Base-by-base conservation (phyloP, 2,797 vertebrate genomes). In the Labroides dimidiatus region DNA sequence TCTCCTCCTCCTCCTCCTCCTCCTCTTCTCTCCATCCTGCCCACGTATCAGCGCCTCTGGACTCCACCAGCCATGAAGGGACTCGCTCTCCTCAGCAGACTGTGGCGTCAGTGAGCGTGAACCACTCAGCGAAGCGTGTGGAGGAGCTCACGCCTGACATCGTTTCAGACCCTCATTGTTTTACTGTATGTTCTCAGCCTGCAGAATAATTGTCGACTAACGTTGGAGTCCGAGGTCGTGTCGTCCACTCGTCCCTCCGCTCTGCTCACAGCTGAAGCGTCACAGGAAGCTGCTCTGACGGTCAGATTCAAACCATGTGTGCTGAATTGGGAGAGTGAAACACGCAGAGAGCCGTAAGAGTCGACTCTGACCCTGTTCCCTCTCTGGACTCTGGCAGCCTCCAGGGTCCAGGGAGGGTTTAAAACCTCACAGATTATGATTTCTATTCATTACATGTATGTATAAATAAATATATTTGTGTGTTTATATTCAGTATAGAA, bases 401-500 rank as follows among this genome's bases (percentile, higher is more conserved):
- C 63, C 75, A 54, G 65, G 73, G 77, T 44, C 43, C 36, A 47
- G 47, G 78, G 68, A 74, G 48, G 72, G 54, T 51, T 74, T 87
- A 69, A 80, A 75, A 85, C 84, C 78, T 82, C 89, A 81, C 82
- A 86, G 62, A 56, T 64, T 84, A 77, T 89, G 73, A 78, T 84
- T 88, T 90, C 63, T 91, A 68, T 75, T 89, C 78, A 79, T 89
- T 81, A 81, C 51, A 76, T 88, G 83, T 92, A 89, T 93, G 84
- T 91, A 81, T 86, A 89, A 91, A 90, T 91, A 91, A 89, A 92
- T 91, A 91, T 89, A 92, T 87, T 82, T 92, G 87, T 93, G 90
- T 93, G 91, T 93, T 90, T 91, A 87, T 94, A 92, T 93, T 92
- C 90, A 78, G 62, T 85, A 89, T 87, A 87, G 85, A 90, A 92